Conservation (phyloP, 2,888 invertebrate genomes). For the Muscina levida region DNA sequence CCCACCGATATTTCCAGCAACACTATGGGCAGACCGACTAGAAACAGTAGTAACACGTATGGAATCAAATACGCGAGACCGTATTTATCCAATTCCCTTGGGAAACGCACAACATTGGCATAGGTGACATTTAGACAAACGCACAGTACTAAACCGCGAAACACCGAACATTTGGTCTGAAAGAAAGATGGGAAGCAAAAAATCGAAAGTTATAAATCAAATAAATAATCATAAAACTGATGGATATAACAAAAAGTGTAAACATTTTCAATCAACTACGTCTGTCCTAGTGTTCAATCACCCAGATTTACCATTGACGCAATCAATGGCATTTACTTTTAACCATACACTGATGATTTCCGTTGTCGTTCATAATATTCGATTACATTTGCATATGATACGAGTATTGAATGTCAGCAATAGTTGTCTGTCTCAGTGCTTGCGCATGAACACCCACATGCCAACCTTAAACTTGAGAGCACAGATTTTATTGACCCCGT, state of each 20-base stretch:
- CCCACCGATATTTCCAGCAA: conserved; percentile 79
- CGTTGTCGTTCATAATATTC: no score
- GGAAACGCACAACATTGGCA: conserved; percentile 80
- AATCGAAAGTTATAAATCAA: conserved; percentile 1
- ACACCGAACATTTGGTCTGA: conserved; percentile 80
- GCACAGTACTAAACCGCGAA: conserved; percentile 79
- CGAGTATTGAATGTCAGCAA: no score
- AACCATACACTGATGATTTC: no score
- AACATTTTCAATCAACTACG: background rate
- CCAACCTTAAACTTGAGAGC: no score
- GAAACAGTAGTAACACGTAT: conserved; percentile 78
- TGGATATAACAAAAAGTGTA: background rate
- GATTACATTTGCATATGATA: no score
- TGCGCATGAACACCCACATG: no score
- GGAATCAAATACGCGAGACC: conserved; percentile 79
- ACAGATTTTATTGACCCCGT: no score
- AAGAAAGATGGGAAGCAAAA: conserved; percentile 61
- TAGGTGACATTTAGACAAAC: conserved; percentile 79
- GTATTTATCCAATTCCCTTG: conserved; percentile 79
- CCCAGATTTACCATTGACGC: no score
- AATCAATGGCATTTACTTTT: no score
- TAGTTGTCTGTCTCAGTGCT: no score
- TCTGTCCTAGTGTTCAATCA: no score
- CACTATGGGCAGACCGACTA: conserved; percentile 80
- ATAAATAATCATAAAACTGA: no score